Base-by-base conservation (phyloP, 2,888 invertebrate genomes). In the Spilarctia lutea region DNA sequence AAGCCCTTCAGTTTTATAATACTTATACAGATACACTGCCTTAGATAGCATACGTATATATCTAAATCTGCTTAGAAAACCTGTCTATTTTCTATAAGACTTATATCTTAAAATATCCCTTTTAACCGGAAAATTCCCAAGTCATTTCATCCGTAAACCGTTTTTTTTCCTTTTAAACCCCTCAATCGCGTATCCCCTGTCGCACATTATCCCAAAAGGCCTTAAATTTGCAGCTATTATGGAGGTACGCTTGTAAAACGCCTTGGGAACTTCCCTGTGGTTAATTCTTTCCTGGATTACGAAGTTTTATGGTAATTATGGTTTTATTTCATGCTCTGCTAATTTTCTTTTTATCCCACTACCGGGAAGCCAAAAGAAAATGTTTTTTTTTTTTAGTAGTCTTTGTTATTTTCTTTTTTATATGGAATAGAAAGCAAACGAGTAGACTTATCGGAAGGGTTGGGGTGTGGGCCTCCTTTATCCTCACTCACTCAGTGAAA, bases 91-190 rank as follows among this genome's bases (percentile, higher is more conserved):
- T 20, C 20, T 52, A 52, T 24, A n/a, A 56, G n/a, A 56, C 8
- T 52, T 8, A 52, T 7, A 24, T 52, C 52, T 42, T 48, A 48
- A 48, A 48, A 24, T 24, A 52, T 7, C 24, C 52, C 52, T 24
- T 56, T 8, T 56, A 11, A n/a, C n/a, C 56, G 56, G 56, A 56
- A 56, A 56, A 56, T 56, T n/a, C n/a, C 56, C n/a, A 56, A 56
- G n/a, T n/a, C 56, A 56, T 56, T 56, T 56, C 56, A 60, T 60
- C 60, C 60, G 60, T 60, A 60, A 13, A 27, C 13, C n/a, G 60
- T 16, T 60, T 27, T 67, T n/a, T 45, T 45, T 68, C 67, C 67
- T 68, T 68, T 68, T 30, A 68, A 67, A 45, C 27, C 27, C 27
- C 67, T 68, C 67, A 68, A 30, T 68, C 67, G 45, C 8, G 39